Base-by-base conservation (phyloP, 2,113 vertebrate species). In the Columbina picui region DNA sequence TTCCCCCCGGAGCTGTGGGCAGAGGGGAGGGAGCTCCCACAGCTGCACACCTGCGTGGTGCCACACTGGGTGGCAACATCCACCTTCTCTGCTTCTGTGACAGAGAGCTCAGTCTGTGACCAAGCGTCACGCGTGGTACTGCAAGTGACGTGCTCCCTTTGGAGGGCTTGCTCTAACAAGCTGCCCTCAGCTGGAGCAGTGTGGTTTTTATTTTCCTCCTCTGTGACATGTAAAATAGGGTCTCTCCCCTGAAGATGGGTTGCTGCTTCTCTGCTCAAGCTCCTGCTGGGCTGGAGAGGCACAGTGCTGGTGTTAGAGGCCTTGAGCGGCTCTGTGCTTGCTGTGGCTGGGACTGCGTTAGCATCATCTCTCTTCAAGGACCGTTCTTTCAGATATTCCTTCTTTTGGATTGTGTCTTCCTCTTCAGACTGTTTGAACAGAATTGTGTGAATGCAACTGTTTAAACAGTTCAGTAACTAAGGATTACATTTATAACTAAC, bases 1-100 rank as follows among this genome's bases (percentile, higher is more conserved):
- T 36, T 4, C 20, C 12, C 26, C 69, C 74, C 73, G 0, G 64
- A 60, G 91, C 65, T 78, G n/a, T 17, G 19, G 87, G 71, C 69
- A 50, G 75, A 27, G 49, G 68, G 65, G 8, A 75, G 26, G 60
- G 43, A 79, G 15, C 69, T 67, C 79, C 92, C 77, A 6, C 97
- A 98, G 26, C 65, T n/a, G 90, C 97, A 97, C 45, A 39, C 3
- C 64, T 30, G 45, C 56, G 59, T 7, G 53, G 87, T 50, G 87
- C 59, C 78, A 57, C 98, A 99, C 87, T 99, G 99, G 36, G 97
- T 95, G 4, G 98, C 97, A 47, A 93, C 97, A 9, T 99, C 97
- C 23, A 61, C 55, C 19, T 84, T 98, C 61, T 70, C 84, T 39
- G 9, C 49, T 9, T 63, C 23, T 4, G 17, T 1, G 43, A 50